Evolutionary conservation across 2,113 vertebrate genomes (phyloP).

Genomic region (Eurypyga helias): DNA sequence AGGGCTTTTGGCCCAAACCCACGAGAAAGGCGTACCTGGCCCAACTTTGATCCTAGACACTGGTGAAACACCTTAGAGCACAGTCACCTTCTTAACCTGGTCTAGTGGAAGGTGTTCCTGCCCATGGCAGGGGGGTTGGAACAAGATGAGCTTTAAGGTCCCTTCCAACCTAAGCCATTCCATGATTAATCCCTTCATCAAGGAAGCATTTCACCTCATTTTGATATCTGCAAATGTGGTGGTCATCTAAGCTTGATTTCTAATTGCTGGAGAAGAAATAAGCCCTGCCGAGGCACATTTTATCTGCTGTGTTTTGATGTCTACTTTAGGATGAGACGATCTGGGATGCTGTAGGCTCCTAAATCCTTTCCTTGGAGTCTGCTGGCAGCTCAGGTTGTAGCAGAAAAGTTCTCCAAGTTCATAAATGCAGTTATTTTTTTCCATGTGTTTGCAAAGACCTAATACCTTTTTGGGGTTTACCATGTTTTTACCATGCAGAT

Average conservation of each 20-base stretch:
- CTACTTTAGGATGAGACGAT: background rate
- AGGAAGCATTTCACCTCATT: background rate
- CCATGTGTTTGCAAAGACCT: rapidly evolving
- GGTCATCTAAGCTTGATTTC: background rate
- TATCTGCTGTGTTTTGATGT: background rate
- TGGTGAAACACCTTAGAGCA: too few relatives aligned
- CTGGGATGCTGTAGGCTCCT: background rate
- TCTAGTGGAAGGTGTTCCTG: too few relatives aligned
- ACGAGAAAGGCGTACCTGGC: background rate
- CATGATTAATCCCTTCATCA: background rate
- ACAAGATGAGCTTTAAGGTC: too few relatives aligned
- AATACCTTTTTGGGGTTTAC: rapidly evolving
- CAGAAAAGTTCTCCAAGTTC: background rate
- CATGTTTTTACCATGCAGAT: background rate
- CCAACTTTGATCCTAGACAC: rapidly evolving
- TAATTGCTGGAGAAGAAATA: background rate
- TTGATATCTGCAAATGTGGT: background rate
- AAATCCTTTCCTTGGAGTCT: background rate
- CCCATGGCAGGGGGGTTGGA: too few relatives aligned
- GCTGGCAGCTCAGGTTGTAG: background rate
- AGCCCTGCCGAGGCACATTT: background rate
- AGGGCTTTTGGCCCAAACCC: background rate
- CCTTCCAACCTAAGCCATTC: too few relatives aligned
- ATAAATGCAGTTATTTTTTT: too few relatives aligned
- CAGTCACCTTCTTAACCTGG: too few relatives aligned